A percentile compares a stretch with the other conserved stretches of the same genome.
Evolutionary conservation across 2,797 vertebrate genomes (phyloP).

Genomic region (Alosa sapidissima): DNA sequence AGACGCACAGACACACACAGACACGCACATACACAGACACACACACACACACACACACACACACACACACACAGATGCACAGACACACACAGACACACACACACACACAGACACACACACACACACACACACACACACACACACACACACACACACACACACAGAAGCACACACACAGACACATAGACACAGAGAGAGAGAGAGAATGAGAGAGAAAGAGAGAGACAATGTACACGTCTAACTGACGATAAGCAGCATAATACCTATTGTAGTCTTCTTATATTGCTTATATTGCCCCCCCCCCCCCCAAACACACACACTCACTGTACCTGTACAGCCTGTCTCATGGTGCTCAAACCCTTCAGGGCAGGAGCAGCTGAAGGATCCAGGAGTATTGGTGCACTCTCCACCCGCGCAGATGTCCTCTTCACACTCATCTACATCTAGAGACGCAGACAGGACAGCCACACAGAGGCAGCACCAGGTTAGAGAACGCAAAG

Average conservation of each 20-base stretch:
- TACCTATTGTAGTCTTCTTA: background rate
- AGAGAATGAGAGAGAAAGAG: background rate
- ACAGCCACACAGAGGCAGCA: background rate
- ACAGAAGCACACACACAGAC: too few relatives aligned
- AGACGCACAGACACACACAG: too few relatives aligned
- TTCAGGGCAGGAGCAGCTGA: constrained; percentile 63
- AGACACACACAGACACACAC: too few relatives aligned
- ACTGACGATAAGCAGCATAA: background rate
- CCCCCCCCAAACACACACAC: too few relatives aligned
- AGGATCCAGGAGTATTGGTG: constrained; percentile 68
- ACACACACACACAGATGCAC: too few relatives aligned
- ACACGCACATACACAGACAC: too few relatives aligned
- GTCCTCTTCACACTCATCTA: constrained; percentile 71
- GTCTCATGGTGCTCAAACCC: constrained; percentile 64
- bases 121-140: too few relatives aligned
- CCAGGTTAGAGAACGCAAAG: background rate
- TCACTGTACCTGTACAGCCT: constrained; percentile 64
- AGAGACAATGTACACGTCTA: background rate
- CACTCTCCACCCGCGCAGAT: constrained; percentile 67
- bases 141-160: too few relatives aligned
- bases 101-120: too few relatives aligned
- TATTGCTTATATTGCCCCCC: too few relatives aligned
- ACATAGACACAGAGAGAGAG: background rate
- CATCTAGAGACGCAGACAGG: constrained; percentile 55
- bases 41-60: too few relatives aligned